phyloP scores from a whole-genome alignment of 1,140 invertebrate genomes.

The Sarcophaga bullata region DNA sequence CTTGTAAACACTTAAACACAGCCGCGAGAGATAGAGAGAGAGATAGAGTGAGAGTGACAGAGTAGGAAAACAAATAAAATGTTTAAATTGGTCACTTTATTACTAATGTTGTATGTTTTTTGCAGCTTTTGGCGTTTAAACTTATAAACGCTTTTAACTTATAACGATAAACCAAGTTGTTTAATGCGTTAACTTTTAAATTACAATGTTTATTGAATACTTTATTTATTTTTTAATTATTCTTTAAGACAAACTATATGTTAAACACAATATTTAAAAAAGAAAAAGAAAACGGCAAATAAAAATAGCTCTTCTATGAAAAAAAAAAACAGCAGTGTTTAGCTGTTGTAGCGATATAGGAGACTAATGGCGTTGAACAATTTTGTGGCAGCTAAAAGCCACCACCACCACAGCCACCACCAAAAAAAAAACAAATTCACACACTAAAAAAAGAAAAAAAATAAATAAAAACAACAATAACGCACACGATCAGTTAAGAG shows the following conservation, averaged over 20 bases:
- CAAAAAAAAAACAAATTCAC: background rate
- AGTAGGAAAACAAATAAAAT: background rate
- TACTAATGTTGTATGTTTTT: background rate
- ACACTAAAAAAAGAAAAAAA: too few species aligned
- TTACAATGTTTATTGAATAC: too few species aligned
- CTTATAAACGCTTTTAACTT: too few species aligned
- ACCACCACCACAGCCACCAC: background rate
- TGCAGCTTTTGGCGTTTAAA: background rate
- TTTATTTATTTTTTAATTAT: too few species aligned
- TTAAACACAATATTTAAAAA: too few species aligned
- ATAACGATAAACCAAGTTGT: too few species aligned
- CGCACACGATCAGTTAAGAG: too few species aligned
- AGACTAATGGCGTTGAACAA: slow-evolving; percentile 26
- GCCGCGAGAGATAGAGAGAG: too few species aligned
- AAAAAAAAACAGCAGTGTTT: background rate
- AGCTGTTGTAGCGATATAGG: slow-evolving; percentile 19
- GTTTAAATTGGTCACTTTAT: background rate
- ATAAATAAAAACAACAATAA: too few species aligned
- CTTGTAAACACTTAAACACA: background rate
- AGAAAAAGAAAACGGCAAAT: background rate
- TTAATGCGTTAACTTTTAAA: too few species aligned
- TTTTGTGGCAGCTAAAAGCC: slow-evolving; percentile 20
- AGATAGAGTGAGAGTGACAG: too few species aligned
- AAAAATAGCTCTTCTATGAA: background rate
- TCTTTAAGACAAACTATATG: too few species aligned